Evolutionary conservation across 2,888 invertebrate genomes (phyloP).

Genomic region (Trichogramma dendrolimi): DNA sequence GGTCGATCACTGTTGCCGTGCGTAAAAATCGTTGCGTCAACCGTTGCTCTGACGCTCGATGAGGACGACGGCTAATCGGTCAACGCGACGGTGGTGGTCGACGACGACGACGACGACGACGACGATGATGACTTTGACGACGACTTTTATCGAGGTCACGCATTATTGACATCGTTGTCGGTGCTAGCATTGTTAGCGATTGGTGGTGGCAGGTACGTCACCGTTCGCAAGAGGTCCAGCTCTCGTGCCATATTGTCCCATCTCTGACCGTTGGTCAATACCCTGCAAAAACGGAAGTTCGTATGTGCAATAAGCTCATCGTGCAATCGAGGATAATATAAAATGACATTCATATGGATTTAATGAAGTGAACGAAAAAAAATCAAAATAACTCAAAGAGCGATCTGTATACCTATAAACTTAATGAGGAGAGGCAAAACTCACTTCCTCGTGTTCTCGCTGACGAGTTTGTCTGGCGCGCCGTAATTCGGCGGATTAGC

Average conservation of each 20-base stretch:
- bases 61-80: too few species aligned
- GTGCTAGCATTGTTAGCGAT: too few species aligned
- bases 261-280: conserved; percentile 44
- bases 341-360: too few species aligned
- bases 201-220: conserved; percentile 1
- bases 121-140: neutral
- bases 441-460: conserved; percentile 60
- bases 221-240: conserved; percentile 35
- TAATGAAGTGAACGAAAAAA: neutral
- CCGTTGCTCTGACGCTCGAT: too few species aligned
- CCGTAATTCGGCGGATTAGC: conserved; percentile 96
- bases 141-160: conserved; percentile 16
- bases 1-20: too few species aligned
- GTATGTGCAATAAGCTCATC: too few species aligned
- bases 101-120: conserved; percentile 1
- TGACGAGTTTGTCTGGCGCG: conserved; percentile 71
- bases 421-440: neutral
- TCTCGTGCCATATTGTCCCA: conserved; percentile 47
- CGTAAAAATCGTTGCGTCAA: too few species aligned
- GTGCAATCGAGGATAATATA: too few species aligned
- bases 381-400: neutral
- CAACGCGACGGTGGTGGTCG: neutral
- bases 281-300: conserved; percentile 34
- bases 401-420: neutral
- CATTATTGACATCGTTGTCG: conserved; percentile 7